A percentile compares a stretch with the other conserved stretches of the same genome.
Evolutionary conservation across 2,888 invertebrate genomes (phyloP).

Genomic region (Pachycephus smyrnensis): DNA sequence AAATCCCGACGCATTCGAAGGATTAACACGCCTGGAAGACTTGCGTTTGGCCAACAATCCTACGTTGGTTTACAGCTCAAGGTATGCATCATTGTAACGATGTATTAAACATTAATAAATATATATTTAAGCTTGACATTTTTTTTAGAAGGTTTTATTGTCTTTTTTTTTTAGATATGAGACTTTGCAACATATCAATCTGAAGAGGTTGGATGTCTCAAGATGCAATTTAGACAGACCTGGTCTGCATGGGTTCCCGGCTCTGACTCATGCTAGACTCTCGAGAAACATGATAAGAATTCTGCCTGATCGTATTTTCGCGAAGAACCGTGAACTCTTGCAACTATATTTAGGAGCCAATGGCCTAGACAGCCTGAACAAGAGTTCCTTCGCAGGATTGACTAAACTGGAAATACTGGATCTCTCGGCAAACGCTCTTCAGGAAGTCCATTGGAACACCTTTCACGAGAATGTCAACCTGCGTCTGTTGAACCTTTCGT

Average conservation of each 20-base stretch:
- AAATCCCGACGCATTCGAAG: conserved; percentile 48
- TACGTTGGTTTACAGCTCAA: conserved; percentile 52
- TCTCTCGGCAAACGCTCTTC: conserved; percentile 78
- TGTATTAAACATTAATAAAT: background rate
- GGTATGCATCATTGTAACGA: conserved; percentile 38
- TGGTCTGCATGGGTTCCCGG: conserved; percentile 74
- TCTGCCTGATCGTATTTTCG: conserved; percentile 73
- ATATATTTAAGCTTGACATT: background rate
- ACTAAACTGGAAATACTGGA: conserved; percentile 73
- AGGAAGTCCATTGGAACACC: conserved; percentile 71
- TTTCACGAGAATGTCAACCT: conserved; percentile 74
- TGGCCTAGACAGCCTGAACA: conserved; percentile 72
- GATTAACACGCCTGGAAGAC: conserved; percentile 54
- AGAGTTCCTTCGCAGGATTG: conserved; percentile 73
- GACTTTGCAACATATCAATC: conserved; percentile 49
- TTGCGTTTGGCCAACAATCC: conserved; percentile 57
- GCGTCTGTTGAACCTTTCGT: conserved; percentile 73
- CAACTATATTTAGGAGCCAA: conserved; percentile 77
- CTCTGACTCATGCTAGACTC: conserved; percentile 71
- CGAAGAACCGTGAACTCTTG: conserved; percentile 73
- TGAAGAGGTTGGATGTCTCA: conserved; percentile 55
- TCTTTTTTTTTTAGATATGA: conserved; percentile 39
- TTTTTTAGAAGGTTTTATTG: background rate
- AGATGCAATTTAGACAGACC: conserved; percentile 57
- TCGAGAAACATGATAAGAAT: conserved; percentile 75